Evolutionary conservation across 2,888 invertebrate species (phyloP).

Genomic region (Aphidoletes aphidimyza): DNA sequence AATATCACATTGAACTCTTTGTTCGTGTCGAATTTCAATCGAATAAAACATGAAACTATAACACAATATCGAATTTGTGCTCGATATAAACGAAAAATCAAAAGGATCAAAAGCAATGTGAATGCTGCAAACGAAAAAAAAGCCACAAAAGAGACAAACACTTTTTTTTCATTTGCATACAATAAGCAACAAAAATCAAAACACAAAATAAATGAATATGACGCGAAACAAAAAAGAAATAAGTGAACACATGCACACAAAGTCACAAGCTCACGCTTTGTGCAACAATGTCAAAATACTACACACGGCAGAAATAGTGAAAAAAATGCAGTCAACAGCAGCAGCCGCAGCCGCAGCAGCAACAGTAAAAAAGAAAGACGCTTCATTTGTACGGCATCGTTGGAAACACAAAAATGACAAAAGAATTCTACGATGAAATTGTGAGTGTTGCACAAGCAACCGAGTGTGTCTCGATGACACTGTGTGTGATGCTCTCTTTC

Average conservation of each 20-base stretch:
- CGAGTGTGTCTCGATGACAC: background rate
- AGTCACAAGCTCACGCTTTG: background rate
- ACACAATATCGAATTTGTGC: slow-evolving; percentile 48
- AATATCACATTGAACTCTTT: slow-evolving; percentile 33
- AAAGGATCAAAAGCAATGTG: background rate
- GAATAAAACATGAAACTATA: background rate
- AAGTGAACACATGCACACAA: too few species aligned
- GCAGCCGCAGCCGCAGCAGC: slow-evolving; percentile 5
- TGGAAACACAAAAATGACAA: slow-evolving; percentile 41
- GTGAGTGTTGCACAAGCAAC: slow-evolving; percentile 10
- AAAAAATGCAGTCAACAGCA: background rate
- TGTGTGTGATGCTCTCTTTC: background rate
- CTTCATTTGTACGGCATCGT: slow-evolving; percentile 33
- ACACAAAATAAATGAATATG: slow-evolving; percentile 51
- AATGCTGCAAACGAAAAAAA: background rate
- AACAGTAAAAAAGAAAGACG: background rate
- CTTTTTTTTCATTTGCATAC: slow-evolving; percentile 38
- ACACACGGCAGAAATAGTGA: background rate
- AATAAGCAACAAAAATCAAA: slow-evolving; percentile 54
- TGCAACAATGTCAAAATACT: slow-evolving; percentile 26
- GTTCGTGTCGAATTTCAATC: slow-evolving; percentile 15
- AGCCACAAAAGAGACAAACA: slow-evolving; percentile 25
- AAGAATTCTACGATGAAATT: slow-evolving; percentile 28
- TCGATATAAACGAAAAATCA: background rate
- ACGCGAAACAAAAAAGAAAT: background rate